Conservation (phyloP, 2,888 invertebrate species). For the Nephrotoma appendiculata region DNA sequence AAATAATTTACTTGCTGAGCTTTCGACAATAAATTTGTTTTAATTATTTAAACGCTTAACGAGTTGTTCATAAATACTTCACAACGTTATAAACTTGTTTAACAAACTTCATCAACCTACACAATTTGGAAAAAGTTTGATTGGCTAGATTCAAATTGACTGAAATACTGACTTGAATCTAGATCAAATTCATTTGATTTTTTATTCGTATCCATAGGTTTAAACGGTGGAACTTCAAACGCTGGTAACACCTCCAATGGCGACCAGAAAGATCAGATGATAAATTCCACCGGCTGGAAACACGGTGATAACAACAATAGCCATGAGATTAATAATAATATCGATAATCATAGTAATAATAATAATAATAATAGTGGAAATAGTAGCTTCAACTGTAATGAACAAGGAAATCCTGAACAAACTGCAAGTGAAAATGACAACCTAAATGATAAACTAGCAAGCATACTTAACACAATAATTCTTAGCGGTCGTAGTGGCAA, state of each 20-base stretch:
- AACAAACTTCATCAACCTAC: too few relatives aligned
- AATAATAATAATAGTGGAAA: constrained; percentile 5
- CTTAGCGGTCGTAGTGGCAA: constrained; percentile 13
- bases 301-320: constrained; percentile 12
- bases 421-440: neutral
- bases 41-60: too few relatives aligned
- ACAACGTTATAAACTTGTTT: too few relatives aligned
- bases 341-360: constrained; percentile 18
- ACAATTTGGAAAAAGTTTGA: too few relatives aligned
- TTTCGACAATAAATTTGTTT: too few relatives aligned
- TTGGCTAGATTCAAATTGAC: too few relatives aligned
- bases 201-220: neutral
- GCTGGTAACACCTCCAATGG: neutral
- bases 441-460: constrained; percentile 19
- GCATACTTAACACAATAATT: constrained; percentile 32
- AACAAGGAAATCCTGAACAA: neutral
- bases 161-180: too few relatives aligned
- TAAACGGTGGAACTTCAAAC: neutral
- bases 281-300: constrained; percentile 4
- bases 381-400: constrained; percentile 1
- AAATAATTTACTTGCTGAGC: too few relatives aligned
- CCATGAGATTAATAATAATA: constrained; percentile 10
- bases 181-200: too few relatives aligned
- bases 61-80: too few relatives aligned
- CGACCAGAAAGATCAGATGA: neutral